phyloP scores from a whole-genome alignment of 1,140 invertebrate species.

The Caenorhabditis latens region DNA sequence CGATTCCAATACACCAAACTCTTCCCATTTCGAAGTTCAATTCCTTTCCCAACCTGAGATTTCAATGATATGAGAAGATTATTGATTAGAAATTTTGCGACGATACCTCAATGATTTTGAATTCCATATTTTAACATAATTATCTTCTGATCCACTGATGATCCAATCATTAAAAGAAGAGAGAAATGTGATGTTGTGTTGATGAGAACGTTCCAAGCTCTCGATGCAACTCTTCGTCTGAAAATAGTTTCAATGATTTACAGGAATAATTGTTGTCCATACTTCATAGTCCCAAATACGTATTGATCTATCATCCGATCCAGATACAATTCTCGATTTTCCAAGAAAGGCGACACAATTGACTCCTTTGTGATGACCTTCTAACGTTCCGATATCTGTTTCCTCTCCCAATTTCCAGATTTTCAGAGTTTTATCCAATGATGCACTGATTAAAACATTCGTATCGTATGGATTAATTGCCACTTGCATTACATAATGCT shows the following conservation, averaged over 20 bases:
- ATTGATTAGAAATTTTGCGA: background rate
- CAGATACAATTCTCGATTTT: constrained; percentile 98
- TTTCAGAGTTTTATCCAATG: constrained; percentile 95
- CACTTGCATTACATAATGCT: constrained; percentile 99
- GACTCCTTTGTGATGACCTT: constrained; percentile 98
- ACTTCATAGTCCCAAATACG: constrained; percentile 98
- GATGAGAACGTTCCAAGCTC: constrained; percentile 94
- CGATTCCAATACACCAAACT: constrained; percentile 90
- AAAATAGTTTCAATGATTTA: background rate
- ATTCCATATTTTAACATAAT: constrained; percentile 94
- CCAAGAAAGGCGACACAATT: constrained; percentile 99
- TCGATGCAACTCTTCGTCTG: constrained; percentile 97
- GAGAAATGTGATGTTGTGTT: constrained; percentile 89
- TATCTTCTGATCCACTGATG: constrained; percentile 96
- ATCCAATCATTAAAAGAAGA: constrained; percentile 97
- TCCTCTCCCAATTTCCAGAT: constrained; percentile 94
- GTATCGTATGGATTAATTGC: constrained; percentile 99
- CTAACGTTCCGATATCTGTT: constrained; percentile 95
- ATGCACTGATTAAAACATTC: constrained; percentile 99
- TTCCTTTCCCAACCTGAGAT: constrained; percentile 86
- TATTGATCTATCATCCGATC: constrained; percentile 94
- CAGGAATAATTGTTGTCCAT: background rate
- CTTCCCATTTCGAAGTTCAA: constrained; percentile 97
- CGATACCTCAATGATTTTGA: constrained; percentile 89
- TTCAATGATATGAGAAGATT: background rate